Evolutionary conservation across 1,140 invertebrate species (phyloP), one percentile per base, ranked within the genome.

Genomic region (Drosophila virilis): DNA sequence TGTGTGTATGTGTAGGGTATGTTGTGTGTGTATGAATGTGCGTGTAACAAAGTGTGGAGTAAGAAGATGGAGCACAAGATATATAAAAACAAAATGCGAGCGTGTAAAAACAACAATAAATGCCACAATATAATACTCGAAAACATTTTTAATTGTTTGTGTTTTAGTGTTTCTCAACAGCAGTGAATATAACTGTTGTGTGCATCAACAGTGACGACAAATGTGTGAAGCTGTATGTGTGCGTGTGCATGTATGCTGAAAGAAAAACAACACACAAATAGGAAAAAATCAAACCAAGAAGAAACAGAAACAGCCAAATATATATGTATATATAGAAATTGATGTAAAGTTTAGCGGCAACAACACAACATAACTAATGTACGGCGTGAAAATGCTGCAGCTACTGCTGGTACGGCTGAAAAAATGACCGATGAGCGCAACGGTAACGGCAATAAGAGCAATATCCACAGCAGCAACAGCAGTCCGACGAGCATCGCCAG

Each of bases 371-470:
- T 62, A 73, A 66, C 50, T 77, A 74, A 77, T 62, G 74, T 73
- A 62, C 62, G 74, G 69, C 62, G 58, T 75, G 67, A 72, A 67
- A 70, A 77, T 69, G 60, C 67, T 72, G 65, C 69, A 78, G 65
- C 64, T 66, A 71, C 66, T 76, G 69, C 68, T 59, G 60, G 58
- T 42, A 60, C 55, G 92, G 92, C 92, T 69, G 82, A 92, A 92
- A 93, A 93, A 93, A 94, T 93, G 93, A 93, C 90, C 92, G 93
- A 93, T 92, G 93, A 93, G 90, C 82, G 75, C 61, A 77, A 77
- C 79, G 80, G 78, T 70, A 90, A 66, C 70, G 81, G 69, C 62
- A 88, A 59, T 55, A 77, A 77, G 42, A 78, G 13, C 62, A 83
- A 43, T 55, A 78, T 37, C 37, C 70, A 51, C 15, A 77, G 40